These are phyloP conservation scores for Nesidiocoris tenuis DNA, from an alignment of 2,888 invertebrate species.

Conservation along the genomic window DNA sequence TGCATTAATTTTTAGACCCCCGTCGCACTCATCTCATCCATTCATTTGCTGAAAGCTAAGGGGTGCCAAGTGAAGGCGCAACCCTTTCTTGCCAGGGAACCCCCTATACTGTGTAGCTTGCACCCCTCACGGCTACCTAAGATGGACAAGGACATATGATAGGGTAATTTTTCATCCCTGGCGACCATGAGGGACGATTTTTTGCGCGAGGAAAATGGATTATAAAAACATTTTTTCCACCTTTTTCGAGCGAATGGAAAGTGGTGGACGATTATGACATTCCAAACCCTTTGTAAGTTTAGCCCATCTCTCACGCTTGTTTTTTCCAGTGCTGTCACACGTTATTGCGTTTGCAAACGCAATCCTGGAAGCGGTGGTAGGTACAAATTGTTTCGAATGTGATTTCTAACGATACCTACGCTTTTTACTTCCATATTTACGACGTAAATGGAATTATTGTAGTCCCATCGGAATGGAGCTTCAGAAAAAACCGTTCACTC, in stretches of 20 bases:
- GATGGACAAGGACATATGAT: conserved; percentile 48
- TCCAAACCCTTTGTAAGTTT: not conserved
- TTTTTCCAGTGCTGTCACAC: too few species aligned
- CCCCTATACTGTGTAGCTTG: not conserved
- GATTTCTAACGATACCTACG: too few species aligned
- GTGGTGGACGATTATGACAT: conserved; percentile 39
- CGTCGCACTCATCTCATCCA: conserved; percentile 43
- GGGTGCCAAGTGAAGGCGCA: conserved; percentile 5
- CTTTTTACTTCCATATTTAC: too few species aligned
- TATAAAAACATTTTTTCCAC: conserved; percentile 36
- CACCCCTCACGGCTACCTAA: conserved; percentile 51
- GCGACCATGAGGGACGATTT: conserved; percentile 16
- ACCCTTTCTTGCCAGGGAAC: not conserved
- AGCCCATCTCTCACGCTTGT: too few species aligned
- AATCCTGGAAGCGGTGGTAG: not conserved
- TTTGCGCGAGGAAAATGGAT: conserved; percentile 44
- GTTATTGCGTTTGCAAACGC: not conserved
- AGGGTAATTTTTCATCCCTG: conserved; percentile 45
- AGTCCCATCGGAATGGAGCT: too few species aligned
- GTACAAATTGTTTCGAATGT: too few species aligned
- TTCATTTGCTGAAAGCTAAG: conserved; percentile 43
- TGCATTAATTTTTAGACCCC: conserved; percentile 51
- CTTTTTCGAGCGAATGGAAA: conserved; percentile 6
- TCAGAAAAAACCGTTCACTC: too few species aligned
- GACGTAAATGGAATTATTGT: too few species aligned